phyloP scores from a whole-genome alignment of 2,113 vertebrate genomes.

The Dendrocopos noguchii region DNA sequence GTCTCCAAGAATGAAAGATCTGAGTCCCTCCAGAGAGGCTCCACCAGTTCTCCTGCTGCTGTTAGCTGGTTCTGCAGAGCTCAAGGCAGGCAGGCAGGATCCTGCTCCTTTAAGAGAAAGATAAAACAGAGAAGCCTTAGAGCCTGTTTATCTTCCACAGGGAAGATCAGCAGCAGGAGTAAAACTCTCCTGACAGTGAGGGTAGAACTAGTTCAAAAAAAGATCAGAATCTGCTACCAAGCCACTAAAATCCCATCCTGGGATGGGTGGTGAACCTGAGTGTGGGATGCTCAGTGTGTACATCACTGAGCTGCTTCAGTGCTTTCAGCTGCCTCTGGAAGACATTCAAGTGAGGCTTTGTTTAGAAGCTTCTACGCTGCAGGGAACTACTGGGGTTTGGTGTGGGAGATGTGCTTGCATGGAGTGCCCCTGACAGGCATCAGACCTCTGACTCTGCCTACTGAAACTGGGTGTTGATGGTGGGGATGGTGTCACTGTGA shows the following conservation, averaged over 20 bases:
- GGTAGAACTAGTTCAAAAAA: conserved; percentile 6
- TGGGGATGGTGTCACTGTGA: neutral
- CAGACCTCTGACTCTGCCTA: neutral
- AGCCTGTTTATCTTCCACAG: neutral
- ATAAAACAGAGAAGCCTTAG: neutral
- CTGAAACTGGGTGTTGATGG: neutral
- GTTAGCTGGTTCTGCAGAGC: neutral
- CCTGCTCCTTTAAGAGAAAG: neutral
- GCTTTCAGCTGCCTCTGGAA: conserved; percentile 8
- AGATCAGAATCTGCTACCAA: neutral
- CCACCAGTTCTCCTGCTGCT: neutral
- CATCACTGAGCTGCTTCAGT: conserved; percentile 9
- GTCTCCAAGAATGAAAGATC: neutral
- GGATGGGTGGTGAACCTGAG: neutral
- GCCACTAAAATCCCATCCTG: neutral
- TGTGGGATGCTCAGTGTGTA: conserved; percentile 36
- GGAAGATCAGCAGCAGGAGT: neutral
- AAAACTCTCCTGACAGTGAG: neutral
- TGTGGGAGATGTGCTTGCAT: neutral
- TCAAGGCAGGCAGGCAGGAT: neutral
- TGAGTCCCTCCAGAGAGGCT: neutral
- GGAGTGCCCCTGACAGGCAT: neutral
- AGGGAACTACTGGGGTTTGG: neutral
- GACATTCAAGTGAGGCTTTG: neutral
- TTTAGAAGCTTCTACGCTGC: neutral